A percentile compares a stretch with the other conserved stretches of the same genome.
These are phyloP conservation scores for Fulmarus glacialis DNA, from an alignment of 2,113 vertebrate species.

Conservation along the genomic window DNA sequence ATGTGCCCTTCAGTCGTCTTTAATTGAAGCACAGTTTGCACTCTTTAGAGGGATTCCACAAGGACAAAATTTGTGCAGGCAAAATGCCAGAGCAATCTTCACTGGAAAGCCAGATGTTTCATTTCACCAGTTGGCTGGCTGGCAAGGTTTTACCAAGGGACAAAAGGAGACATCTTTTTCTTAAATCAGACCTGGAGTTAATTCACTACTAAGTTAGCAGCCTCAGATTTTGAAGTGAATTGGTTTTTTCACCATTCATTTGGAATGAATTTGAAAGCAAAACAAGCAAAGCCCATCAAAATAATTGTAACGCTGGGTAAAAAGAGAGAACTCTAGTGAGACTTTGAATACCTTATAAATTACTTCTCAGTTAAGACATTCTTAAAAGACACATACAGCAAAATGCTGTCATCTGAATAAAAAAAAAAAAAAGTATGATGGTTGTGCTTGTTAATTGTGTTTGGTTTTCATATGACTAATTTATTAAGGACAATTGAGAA, in stretches of 20 bases:
- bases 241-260: neutral
- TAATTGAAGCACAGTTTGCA: slow-evolving; percentile 63
- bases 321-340: neutral
- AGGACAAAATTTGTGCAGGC: slow-evolving; percentile 34
- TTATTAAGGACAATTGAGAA: slow-evolving; percentile 60
- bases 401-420: neutral
- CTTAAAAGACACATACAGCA: neutral
- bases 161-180: neutral
- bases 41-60: slow-evolving; percentile 24
- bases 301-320: neutral
- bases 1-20: slow-evolving; percentile 51
- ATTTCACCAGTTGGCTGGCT: neutral
- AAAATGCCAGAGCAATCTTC: slow-evolving; percentile 33
- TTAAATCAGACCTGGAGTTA: neutral
- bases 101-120: slow-evolving; percentile 35
- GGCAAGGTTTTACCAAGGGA: neutral
- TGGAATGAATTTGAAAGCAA: neutral
- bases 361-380: neutral
- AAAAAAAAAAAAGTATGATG: neutral
- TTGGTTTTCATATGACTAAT: slow-evolving; percentile 47
- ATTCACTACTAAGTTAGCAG: neutral
- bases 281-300: slow-evolving; percentile 17
- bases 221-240: neutral
- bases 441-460: slow-evolving; percentile 16
- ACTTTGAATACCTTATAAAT: neutral